A percentile compares a stretch with the other conserved stretches of the same genome.
phyloP scores from a whole-genome alignment of 64 coral and sea anemone genomes.

The Catalaphyllia jardinei region DNA sequence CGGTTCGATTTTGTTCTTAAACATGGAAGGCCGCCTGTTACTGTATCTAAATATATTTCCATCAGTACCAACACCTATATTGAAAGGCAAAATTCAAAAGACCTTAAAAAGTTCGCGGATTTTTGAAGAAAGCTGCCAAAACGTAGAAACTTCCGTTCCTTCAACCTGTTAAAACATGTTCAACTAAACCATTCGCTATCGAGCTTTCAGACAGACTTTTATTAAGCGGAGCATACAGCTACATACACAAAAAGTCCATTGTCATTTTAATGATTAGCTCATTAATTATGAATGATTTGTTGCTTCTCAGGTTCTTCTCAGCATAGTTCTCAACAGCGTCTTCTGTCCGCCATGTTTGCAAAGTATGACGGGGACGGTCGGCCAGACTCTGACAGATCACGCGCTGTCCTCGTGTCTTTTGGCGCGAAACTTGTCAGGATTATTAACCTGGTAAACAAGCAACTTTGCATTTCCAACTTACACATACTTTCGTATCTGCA shows the following conservation, averaged over 20 bases:
- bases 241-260: not conserved
- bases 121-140: not conserved
- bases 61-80: too few relatives aligned
- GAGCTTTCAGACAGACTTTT: not conserved
- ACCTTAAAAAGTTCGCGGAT: not conserved
- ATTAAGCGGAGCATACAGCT: not conserved
- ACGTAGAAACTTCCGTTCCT: not conserved
- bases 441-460: slow-evolving; percentile 48
- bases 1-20: too few relatives aligned
- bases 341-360: slow-evolving; percentile 31
- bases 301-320: not conserved
- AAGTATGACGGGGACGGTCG: slow-evolving; percentile 51
- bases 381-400: not conserved
- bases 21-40: too few relatives aligned
- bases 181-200: not conserved
- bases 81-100: not conserved
- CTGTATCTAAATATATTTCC: too few relatives aligned
- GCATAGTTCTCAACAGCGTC: not conserved
- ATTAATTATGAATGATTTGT: not conserved
- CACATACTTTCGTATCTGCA: not conserved
- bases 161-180: not conserved
- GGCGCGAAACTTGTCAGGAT: slow-evolving; percentile 75
- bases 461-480: not conserved
- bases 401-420: slow-evolving; percentile 55
- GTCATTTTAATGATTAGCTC: not conserved